Conservation (phyloP, 1,140 invertebrate genomes). For the Vollenhovia emeryi region DNA sequence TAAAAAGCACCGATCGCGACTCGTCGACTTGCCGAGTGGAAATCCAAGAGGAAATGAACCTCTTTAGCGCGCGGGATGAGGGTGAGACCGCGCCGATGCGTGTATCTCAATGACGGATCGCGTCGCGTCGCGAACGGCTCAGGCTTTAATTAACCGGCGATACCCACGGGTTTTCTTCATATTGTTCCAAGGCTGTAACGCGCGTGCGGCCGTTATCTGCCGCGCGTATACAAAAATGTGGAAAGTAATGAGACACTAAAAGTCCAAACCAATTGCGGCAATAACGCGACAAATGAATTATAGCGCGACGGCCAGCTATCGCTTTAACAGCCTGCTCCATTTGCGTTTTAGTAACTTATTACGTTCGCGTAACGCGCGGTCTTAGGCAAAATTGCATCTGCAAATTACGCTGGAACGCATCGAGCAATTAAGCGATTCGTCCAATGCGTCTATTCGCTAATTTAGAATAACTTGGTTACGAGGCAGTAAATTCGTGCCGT, state of each 20-base stretch:
- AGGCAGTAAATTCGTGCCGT: neutral
- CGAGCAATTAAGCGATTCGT: neutral
- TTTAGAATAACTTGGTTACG: slow-evolving; percentile 21
- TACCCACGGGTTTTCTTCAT: neutral
- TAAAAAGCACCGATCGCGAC: slow-evolving; percentile 16
- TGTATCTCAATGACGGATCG: neutral
- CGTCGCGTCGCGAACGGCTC: neutral
- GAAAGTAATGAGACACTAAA: slow-evolving; percentile 9
- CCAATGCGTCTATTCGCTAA: neutral
- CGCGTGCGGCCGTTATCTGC: neutral
- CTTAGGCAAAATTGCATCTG: neutral
- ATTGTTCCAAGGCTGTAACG: neutral
- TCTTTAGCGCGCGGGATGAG: too few relatives aligned
- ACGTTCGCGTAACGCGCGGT: neutral
- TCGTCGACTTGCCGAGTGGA: neutral
- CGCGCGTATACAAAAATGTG: neutral
- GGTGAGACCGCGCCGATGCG: neutral
- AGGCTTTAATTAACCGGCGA: slow-evolving; percentile 21
- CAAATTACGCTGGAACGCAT: neutral
- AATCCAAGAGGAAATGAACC: neutral
- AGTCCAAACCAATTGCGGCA: neutral
- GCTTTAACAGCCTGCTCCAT: slow-evolving; percentile 13
- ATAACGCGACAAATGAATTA: slow-evolving; percentile 15
- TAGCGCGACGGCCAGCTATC: neutral
- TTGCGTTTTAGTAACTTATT: slow-evolving; percentile 17